Evolutionary conservation across 2,888 invertebrate species (phyloP).

Genomic region (Scaptomyza parva): DNA sequence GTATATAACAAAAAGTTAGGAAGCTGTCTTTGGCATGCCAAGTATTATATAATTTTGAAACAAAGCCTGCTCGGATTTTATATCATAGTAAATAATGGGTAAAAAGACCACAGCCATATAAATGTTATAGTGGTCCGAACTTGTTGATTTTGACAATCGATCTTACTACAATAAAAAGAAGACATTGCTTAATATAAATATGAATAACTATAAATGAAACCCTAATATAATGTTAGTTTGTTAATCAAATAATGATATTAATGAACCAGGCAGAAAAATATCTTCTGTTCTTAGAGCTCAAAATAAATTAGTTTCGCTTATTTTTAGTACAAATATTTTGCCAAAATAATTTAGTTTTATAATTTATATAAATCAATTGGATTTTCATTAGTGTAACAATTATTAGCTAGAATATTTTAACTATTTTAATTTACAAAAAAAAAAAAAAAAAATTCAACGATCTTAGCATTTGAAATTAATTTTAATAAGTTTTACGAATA

Average conservation of each 20-base stretch:
- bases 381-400: not conserved
- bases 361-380: not conserved
- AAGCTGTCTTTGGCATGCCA: too few relatives aligned
- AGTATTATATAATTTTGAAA: too few relatives aligned
- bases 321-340: not conserved
- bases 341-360: not conserved
- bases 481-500: slow-evolving; percentile 62
- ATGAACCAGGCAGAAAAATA: not conserved
- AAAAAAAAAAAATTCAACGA: not conserved
- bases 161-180: too few relatives aligned
- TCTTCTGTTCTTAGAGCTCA: not conserved
- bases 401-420: not conserved
- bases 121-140: too few relatives aligned
- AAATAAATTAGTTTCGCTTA: not conserved
- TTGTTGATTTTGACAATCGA: too few relatives aligned
- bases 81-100: too few relatives aligned
- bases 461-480: slow-evolving; percentile 35
- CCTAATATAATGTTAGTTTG: not conserved
- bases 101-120: too few relatives aligned
- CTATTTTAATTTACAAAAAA: slow-evolving; percentile 26
- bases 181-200: too few relatives aligned
- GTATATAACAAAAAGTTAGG: too few relatives aligned
- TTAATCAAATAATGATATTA: not conserved
- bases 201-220: too few relatives aligned
- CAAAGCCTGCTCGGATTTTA: too few relatives aligned